These are phyloP conservation scores for Platichthys stellatus DNA, from an alignment of 2,113 vertebrate genomes.

Conservation along the genomic window DNA sequence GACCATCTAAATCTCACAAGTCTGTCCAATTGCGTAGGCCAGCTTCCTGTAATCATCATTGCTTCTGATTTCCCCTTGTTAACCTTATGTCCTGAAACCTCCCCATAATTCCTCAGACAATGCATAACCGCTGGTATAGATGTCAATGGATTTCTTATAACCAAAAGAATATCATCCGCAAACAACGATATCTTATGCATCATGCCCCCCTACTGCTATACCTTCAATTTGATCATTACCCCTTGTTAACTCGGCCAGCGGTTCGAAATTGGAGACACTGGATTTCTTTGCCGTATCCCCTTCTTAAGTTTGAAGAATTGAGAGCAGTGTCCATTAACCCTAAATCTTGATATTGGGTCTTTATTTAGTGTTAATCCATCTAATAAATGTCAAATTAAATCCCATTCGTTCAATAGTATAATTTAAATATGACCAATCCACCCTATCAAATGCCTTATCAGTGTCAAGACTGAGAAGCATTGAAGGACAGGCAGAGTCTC, in stretches of 20 bases:
- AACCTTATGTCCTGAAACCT: not conserved
- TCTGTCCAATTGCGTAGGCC: not conserved
- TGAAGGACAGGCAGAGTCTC: no score
- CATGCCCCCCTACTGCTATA: not conserved
- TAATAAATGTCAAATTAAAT: not conserved
- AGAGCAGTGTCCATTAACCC: not conserved
- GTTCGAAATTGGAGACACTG: not conserved
- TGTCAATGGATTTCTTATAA: not conserved
- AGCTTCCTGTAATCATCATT: not conserved
- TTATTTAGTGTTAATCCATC: not conserved
- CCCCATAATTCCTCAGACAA: not conserved
- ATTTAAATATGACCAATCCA: not conserved
- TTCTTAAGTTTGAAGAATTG: not conserved
- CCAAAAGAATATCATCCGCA: not conserved
- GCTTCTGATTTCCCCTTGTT: not conserved
- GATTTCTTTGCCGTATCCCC: not conserved
- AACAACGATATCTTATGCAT: not conserved
- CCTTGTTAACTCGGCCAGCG: not conserved
- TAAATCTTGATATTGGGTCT: not conserved
- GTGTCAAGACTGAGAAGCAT: no score
- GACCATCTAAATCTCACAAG: not conserved
- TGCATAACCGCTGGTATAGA: not conserved
- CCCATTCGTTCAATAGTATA: not conserved
- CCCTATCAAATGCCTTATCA: no score
- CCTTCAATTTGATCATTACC: not conserved